These are phyloP conservation scores for Nasonovia ribisnigri DNA, from an alignment of 2,888 invertebrate genomes.

Conservation along the genomic window DNA sequence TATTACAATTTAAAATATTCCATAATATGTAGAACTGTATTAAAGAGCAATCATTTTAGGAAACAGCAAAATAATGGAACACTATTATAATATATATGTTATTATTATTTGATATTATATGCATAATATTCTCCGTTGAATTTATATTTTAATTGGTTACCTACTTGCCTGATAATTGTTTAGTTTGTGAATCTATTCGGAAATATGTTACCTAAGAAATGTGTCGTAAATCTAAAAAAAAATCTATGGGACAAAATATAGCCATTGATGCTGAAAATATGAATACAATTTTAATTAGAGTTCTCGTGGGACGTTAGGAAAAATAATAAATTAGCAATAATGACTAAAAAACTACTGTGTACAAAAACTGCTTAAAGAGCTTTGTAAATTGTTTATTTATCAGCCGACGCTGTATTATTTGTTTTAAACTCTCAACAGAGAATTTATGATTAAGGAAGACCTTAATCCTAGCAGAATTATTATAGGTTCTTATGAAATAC, in stretches of 20 bases:
- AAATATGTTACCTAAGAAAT: not conserved
- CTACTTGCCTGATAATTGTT: not conserved
- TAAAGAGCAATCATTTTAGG: not conserved
- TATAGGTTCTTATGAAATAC: not conserved
- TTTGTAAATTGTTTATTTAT: not conserved
- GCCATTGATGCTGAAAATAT: not conserved
- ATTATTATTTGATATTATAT: not conserved
- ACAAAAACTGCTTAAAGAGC: constrained; percentile 11
- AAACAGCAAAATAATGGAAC: not conserved
- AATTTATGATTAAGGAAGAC: not conserved
- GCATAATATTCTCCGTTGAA: not conserved
- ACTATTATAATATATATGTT: not conserved
- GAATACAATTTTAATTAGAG: constrained; percentile 24
- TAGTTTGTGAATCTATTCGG: not conserved
- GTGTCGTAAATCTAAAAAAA: not conserved
- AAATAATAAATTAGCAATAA: constrained; percentile 22
- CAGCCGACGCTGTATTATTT: not conserved
- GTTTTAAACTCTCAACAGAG: not conserved
- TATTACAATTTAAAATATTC: no score
- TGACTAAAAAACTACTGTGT: not conserved
- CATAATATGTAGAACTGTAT: not conserved
- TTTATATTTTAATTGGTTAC: not conserved
- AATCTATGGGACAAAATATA: not conserved
- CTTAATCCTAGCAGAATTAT: not conserved
- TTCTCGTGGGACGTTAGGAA: not conserved